Conservation (phyloP, 1,140 invertebrate species). For the Oreohelix idahoensis region DNA sequence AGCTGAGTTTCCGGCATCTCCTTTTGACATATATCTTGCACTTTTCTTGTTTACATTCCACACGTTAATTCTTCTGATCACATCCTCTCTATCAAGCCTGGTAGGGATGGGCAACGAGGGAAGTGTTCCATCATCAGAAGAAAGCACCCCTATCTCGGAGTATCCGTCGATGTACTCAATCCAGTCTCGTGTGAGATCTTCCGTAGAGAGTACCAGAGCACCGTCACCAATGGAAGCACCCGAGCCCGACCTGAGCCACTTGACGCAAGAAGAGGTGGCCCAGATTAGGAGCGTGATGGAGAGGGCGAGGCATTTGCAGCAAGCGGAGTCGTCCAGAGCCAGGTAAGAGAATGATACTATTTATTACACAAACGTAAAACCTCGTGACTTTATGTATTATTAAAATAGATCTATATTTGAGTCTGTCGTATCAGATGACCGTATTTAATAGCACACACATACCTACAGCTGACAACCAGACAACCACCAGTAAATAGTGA, state of each 20-base stretch:
- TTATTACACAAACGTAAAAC: no score
- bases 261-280: constrained; percentile 77
- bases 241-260: constrained; percentile 77
- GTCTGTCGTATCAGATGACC: no score
- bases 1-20: neutral
- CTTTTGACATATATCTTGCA: neutral
- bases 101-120: constrained; percentile 60
- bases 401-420: no score
- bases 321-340: constrained; percentile 66
- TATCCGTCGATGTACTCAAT: constrained; percentile 56
- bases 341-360: no score
- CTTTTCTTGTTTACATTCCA: no score
- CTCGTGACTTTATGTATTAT: no score
- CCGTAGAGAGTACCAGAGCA: constrained; percentile 57
- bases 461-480: no score
- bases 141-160: constrained; percentile 55
- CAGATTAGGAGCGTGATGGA: constrained; percentile 79
- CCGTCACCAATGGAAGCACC: constrained; percentile 76
- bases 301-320: constrained; percentile 76
- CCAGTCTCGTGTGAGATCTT: constrained; percentile 54
- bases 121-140: constrained; percentile 54
- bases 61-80: no score
- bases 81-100: neutral
- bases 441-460: no score
- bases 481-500: no score